phyloP scores from a whole-genome alignment of 2,797 vertebrate species.

The Ptychadena robeensis region DNA sequence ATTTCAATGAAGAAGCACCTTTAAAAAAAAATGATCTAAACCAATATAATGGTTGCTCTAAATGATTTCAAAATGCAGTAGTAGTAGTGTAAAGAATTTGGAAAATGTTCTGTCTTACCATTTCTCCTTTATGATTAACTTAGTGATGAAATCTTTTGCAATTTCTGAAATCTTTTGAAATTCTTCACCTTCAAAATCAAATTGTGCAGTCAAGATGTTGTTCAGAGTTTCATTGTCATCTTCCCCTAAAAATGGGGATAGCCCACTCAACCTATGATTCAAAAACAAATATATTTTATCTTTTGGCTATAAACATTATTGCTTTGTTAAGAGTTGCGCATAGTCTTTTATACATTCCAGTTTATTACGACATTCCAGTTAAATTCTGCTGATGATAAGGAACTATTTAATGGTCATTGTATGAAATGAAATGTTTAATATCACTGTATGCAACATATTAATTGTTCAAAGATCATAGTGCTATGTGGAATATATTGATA shows the following conservation, averaged over 20 bases:
- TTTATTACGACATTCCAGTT: too few species aligned
- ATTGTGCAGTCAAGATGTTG: slow-evolving; percentile 93
- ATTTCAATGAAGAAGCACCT: too few species aligned
- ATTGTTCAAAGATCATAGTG: too few species aligned
- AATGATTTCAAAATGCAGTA: background rate
- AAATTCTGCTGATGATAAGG: too few species aligned
- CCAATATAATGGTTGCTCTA: too few species aligned
- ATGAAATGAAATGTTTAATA: too few species aligned
- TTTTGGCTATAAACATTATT: background rate
- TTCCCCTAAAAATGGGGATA: slow-evolving; percentile 95
- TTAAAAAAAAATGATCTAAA: too few species aligned
- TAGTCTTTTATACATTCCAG: too few species aligned
- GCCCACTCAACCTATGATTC: slow-evolving; percentile 84
- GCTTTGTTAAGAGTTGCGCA: too few species aligned
- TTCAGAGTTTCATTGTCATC: slow-evolving; percentile 94
- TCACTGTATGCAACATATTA: too few species aligned
- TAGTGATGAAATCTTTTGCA: slow-evolving; percentile 93
- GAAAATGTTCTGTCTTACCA: slow-evolving; percentile 74
- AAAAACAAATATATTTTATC: slow-evolving; percentile 5
- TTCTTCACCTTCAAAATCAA: slow-evolving; percentile 92
- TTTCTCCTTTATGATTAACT: slow-evolving; percentile 94
- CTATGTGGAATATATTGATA: too few species aligned
- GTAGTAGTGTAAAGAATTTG: background rate
- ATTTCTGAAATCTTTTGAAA: slow-evolving; percentile 88
- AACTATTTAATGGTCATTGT: too few species aligned